Evolutionary conservation across 2,797 vertebrate genomes (phyloP), one percentile per base, ranked within the genome.

Genomic region (Alectoris magna): DNA sequence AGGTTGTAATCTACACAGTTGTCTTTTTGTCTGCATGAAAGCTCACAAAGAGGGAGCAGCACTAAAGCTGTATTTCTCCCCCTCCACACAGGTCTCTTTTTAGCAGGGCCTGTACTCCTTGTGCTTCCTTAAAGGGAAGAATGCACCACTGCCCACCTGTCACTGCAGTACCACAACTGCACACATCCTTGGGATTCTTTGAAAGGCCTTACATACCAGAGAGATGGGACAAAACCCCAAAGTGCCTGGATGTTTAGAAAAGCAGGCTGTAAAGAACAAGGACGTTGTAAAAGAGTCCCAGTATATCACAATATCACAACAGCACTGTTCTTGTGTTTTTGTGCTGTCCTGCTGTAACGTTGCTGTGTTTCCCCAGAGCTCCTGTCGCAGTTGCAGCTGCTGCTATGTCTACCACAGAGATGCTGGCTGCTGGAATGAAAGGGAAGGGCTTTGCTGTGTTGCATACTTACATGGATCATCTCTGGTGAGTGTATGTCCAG

Each of bases 391-490:
- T 99, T 12, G 99, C 98, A 77, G 97, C 98, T 34, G 98, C 98
- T 51, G 97, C 97, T 21, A 94, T 98, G 97, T 98, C 99, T 80
- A 98, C 97, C 8, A 88, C 93, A 29, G 98, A 99, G 96, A 99
- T 99, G 99, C 94, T 96, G 81, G 97, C 96, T 38, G 96, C 97
- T 67, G 98, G 98, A 29, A 98, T 99, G 98, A 99, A 99, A 75
- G 99, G 99, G n/a, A 99, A 98, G 97, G 99, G 99, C 81, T 98
- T 99, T 92, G 98, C 96, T 74, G 96, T 99, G 88, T 96, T 99
- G 75, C 99, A 99, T 88, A 98, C 99, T 1, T 99, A 99, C 95
- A 98, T 98, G 98, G 99, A 99, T 97, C 97, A 98, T 82, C 97
- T 99, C 84, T 99, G 99, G 99, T 99, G 90, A 95, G 98, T 97